phyloP scores from a whole-genome alignment of 1,140 invertebrate species.

The Cotesia glomerata region DNA sequence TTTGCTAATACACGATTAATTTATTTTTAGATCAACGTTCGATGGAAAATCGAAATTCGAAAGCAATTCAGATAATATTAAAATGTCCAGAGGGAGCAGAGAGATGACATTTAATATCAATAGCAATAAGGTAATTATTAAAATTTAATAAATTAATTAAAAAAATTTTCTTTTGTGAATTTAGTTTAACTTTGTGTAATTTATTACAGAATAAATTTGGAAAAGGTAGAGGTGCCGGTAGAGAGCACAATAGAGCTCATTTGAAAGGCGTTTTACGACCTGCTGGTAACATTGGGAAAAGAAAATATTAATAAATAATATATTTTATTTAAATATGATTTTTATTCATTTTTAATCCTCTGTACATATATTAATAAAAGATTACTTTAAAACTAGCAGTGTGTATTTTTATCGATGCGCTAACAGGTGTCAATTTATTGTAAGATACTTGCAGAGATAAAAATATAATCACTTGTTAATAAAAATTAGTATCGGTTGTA shows the following conservation, averaged over 20 bases:
- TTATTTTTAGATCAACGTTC: slow-evolving; percentile 68
- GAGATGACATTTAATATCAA: slow-evolving; percentile 80
- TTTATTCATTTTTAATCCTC: not conserved
- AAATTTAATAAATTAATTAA: not conserved
- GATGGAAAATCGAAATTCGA: slow-evolving; percentile 71
- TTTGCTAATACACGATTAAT: no score
- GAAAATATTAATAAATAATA: slow-evolving; percentile 36
- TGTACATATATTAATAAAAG: not conserved
- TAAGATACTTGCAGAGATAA: no score
- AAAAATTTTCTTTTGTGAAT: not conserved
- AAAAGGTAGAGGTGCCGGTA: slow-evolving; percentile 50
- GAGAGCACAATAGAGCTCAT: slow-evolving; percentile 72
- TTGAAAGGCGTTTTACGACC: slow-evolving; percentile 75
- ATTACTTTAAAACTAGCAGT: no score
- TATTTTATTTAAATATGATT: slow-evolving; percentile 18
- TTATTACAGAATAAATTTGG: slow-evolving; percentile 21
- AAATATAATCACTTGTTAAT: no score
- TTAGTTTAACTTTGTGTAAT: slow-evolving; percentile 1
- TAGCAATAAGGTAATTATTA: slow-evolving; percentile 64
- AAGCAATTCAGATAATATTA: slow-evolving; percentile 63
- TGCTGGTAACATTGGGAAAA: slow-evolving; percentile 61
- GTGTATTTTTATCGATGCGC: no score
- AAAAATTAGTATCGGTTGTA: not conserved
- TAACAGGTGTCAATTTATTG: no score
- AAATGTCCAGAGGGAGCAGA: slow-evolving; percentile 71